Conservation (phyloP, 1,140 invertebrate genomes). For the Zaprionus nigranus region DNA sequence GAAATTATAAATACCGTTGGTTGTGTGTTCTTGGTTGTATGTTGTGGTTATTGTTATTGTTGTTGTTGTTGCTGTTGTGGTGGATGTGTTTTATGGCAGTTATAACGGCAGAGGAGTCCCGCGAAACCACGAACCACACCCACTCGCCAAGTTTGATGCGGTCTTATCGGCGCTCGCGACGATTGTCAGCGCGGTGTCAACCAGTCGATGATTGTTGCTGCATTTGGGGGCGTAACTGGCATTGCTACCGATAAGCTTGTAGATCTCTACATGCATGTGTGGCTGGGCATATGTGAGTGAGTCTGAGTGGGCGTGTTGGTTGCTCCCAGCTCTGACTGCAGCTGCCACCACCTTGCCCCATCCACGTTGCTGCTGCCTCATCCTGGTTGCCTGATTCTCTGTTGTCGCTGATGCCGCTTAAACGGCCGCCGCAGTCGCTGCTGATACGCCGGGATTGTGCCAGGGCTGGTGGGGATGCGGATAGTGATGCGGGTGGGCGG, state of each 20-base stretch:
- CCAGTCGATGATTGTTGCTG: slow-evolving; percentile 6
- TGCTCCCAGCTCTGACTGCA: slow-evolving; percentile 9
- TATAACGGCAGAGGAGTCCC: slow-evolving; percentile 3
- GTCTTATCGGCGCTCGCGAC: not conserved
- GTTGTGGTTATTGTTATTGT: slow-evolving; percentile 51
- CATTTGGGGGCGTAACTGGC: slow-evolving; percentile 28
- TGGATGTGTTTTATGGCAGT: slow-evolving; percentile 37
- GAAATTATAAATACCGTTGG: slow-evolving; percentile 83
- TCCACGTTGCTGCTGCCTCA: not conserved
- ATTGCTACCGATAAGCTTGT: slow-evolving; percentile 16
- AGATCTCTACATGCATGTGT: not conserved
- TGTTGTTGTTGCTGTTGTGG: slow-evolving; percentile 33
- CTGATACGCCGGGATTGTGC: slow-evolving; percentile 82
- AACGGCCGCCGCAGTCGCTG: slow-evolving; percentile 80
- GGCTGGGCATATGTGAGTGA: not conserved
- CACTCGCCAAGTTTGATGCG: not conserved
- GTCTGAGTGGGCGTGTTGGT: not conserved
- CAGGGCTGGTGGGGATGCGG: slow-evolving; percentile 83
- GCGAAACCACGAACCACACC: not conserved
- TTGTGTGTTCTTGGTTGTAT: slow-evolving; percentile 70
- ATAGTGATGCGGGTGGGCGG: slow-evolving; percentile 77
- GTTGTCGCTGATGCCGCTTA: slow-evolving; percentile 36
- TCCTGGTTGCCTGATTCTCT: not conserved
- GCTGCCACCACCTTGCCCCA: not conserved
- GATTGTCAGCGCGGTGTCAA: slow-evolving; percentile 8